Evolutionary conservation across 2,888 invertebrate species (phyloP), one percentile per base, ranked within the genome.

Genomic region (Megaustenia siamemsis): DNA sequence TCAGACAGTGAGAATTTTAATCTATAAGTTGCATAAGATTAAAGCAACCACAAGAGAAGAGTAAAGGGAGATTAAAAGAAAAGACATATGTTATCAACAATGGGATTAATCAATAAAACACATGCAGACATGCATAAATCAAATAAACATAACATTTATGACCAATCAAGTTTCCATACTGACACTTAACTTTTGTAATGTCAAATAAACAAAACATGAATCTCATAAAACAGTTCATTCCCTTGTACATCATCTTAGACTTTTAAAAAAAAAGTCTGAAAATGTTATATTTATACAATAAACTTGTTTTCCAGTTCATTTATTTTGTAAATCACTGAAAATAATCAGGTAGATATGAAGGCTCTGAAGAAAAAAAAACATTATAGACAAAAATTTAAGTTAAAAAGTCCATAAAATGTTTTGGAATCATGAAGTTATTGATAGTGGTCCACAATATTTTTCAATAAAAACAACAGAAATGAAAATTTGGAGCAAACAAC

Each of bases 81-180:
- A 5, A 60, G 6, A 24, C 8, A 60, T 6, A 21, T 2, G 4
- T 60, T n/a, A 1, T n/a, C n/a, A n/a, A 60, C 60, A 1, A 8
- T 66, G 10, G 35, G 66, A 35, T 21, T 38, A 66, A 3, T 24
- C 68, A 68, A 73, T 24, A 43, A 5, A 45, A 1, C 1, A 49
- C 10, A 18, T 32, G 4, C 45, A 43, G 28, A 49, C 49, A 15
- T 49, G 32, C 32, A 73, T 18, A 28, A 43, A 2, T 21, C 8
- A 73, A 28, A 49, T 73, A 28, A 73, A 32, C 73, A 73, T 40
- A 10, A 18, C 45, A 49, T 28, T 32, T 35, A 73, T 73, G 49
- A 73, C 21, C 49, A 49, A 49, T 73, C 73, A 73, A 49, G 32
- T 73, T 73, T 73, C 49, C 73, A 45, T 73, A 73, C 32, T 32